Evolutionary conservation across 1,140 invertebrate species (phyloP), one percentile per base, ranked within the genome.

Genomic region (Contarinia nasturtii): DNA sequence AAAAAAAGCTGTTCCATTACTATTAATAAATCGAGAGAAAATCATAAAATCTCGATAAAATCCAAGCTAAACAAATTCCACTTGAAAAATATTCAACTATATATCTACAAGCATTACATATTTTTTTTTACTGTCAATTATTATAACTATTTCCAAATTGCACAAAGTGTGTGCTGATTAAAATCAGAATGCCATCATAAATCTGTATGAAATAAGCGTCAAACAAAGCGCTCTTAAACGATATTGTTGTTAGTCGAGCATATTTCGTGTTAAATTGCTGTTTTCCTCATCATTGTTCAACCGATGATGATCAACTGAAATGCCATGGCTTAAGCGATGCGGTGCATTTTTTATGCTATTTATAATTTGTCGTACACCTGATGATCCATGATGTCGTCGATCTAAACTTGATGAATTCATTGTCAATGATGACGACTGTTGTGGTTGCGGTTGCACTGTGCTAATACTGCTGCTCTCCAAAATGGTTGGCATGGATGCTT

Each of bases 181-280:
- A n/a, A n/a, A n/a, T n/a, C n/a, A n/a, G n/a, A n/a, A n/a, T n/a
- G n/a, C n/a, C n/a, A n/a, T n/a, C n/a, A n/a, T 34, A 34, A 34
- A 8, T 34, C 33, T 34, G 14, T 34, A 34, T 34, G 33, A 34
- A 34, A 34, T 14, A 34, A 34, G 14, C 33, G 33, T 34, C 14
- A 7, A 34, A 34, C 7, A 7, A 34, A 34, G 33, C n/a, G n/a
- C n/a, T n/a, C n/a, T n/a, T n/a, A n/a, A n/a, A n/a, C n/a, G n/a
- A n/a, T n/a, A n/a, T n/a, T n/a, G n/a, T n/a, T n/a, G n/a, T 50
- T 47, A 36, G 33, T 48, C 47, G 14, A 47, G 14, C 27, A 60
- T 60, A 40, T 63, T 61, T 15, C 57, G 53, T 5, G 58, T 59
- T 37, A 61, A 38, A 52, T 60, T 61, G 0, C 55, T 52, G 40